A percentile compares a stretch with the other conserved stretches of the same genome.
These are phyloP conservation scores for Psittacula echo DNA, from an alignment of 2,797 vertebrate species.

Conservation along the genomic window DNA sequence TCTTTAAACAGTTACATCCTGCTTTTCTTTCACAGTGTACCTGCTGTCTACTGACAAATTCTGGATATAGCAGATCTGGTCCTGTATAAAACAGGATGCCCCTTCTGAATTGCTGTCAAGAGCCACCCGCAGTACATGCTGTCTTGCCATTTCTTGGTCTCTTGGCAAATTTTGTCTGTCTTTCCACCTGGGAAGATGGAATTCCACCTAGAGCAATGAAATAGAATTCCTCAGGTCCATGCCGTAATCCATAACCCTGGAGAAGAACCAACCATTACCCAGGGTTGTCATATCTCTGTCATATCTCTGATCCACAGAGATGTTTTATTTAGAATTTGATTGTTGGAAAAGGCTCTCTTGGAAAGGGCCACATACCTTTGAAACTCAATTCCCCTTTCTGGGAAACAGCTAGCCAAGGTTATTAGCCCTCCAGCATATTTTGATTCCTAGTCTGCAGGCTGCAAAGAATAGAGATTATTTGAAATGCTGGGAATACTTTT, in stretches of 20 bases:
- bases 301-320: background rate
- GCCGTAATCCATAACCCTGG: rapidly evolving
- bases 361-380: background rate
- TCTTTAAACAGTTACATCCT: background rate
- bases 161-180: background rate
- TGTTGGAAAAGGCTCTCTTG: background rate
- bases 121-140: background rate
- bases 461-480: background rate
- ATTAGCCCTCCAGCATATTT: background rate
- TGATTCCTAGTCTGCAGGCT: background rate
- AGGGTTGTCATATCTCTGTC: too few species aligned
- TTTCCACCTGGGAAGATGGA: background rate
- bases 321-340: background rate
- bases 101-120: background rate
- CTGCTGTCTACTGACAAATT: background rate
- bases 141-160: background rate
- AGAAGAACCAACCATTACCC: background rate
- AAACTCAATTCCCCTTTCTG: rapidly evolving
- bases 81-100: background rate
- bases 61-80: background rate
- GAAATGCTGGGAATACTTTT: background rate
- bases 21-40: background rate
- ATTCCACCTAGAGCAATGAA: background rate
- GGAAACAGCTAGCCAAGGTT: background rate
- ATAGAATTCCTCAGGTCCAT: background rate